These are phyloP conservation scores for Phortica okadai DNA, from an alignment of 2,888 invertebrate species.

Conservation along the genomic window DNA sequence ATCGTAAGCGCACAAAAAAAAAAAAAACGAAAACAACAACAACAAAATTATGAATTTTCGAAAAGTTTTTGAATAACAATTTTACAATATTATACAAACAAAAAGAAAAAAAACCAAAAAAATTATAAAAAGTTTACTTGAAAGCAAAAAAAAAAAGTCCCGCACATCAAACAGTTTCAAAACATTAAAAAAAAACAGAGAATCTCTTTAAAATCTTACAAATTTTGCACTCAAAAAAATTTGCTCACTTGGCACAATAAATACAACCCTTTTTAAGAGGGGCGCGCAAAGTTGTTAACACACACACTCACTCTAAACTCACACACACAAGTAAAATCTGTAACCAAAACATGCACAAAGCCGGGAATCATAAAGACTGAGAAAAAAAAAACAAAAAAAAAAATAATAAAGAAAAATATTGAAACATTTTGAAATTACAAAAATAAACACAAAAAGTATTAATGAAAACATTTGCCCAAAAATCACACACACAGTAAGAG, in stretches of 20 bases:
- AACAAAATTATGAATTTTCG: slow-evolving; percentile 27
- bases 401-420: slow-evolving; percentile 29
- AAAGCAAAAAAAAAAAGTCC: background rate
- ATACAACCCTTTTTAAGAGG: background rate
- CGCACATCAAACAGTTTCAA: slow-evolving; percentile 12
- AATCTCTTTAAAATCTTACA: too few relatives aligned
- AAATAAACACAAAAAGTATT: slow-evolving; percentile 38
- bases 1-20: slow-evolving; percentile 21
- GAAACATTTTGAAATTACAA: slow-evolving; percentile 32
- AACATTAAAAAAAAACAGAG: background rate
- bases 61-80: slow-evolving; percentile 27
- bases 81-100: slow-evolving; percentile 25
- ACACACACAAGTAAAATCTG: slow-evolving; percentile 2
- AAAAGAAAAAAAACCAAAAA: background rate
- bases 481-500: background rate
- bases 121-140: background rate
- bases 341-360: slow-evolving; percentile 65
- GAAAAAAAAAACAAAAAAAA: slow-evolving; percentile 44
- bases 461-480: slow-evolving; percentile 29
- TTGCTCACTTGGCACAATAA: slow-evolving; percentile 19
- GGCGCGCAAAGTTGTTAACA: background rate
- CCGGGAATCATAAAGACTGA: slow-evolving; percentile 75
- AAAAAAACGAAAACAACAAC: slow-evolving; percentile 2
- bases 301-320: background rate
- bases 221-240: background rate